Conservation (phyloP, 1,140 invertebrate genomes). For the Hydropsyche tenuis region DNA sequence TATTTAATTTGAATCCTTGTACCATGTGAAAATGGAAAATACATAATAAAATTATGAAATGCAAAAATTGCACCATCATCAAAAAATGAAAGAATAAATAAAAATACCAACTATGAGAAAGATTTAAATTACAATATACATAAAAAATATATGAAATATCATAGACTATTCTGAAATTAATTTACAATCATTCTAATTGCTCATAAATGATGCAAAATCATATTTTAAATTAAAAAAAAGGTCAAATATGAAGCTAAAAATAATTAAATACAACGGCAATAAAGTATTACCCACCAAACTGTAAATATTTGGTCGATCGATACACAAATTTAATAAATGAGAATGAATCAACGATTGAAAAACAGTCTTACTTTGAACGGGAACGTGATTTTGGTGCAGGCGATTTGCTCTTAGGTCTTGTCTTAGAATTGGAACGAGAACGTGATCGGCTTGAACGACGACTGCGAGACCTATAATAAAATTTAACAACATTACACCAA, state of each 20-base stretch:
- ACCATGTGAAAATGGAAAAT: constrained; percentile 15
- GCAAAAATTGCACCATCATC: not conserved
- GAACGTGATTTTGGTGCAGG: constrained; percentile 72
- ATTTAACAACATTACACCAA: too few species aligned
- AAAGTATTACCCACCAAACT: not conserved
- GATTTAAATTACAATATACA: too few species aligned
- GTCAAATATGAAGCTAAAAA: not conserved
- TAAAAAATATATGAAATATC: too few species aligned
- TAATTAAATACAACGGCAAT: not conserved
- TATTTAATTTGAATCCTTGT: not conserved
- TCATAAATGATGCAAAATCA: too few species aligned
- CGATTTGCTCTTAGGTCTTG: constrained; percentile 75
- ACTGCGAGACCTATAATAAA: constrained; percentile 62
- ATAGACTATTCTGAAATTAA: too few species aligned
- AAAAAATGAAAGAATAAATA: not conserved
- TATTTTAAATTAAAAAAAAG: not conserved
- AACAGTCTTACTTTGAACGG: constrained; percentile 60
- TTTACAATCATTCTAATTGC: too few species aligned
- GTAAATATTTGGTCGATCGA: not conserved
- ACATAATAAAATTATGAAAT: not conserved
- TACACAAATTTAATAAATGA: not conserved
- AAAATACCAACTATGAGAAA: not conserved
- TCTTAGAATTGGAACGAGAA: constrained; percentile 73
- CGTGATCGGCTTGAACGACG: constrained; percentile 70
- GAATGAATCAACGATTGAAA: not conserved